These are phyloP conservation scores for Gallinago undulata DNA, from an alignment of 2,113 vertebrate species.

Conservation along the genomic window DNA sequence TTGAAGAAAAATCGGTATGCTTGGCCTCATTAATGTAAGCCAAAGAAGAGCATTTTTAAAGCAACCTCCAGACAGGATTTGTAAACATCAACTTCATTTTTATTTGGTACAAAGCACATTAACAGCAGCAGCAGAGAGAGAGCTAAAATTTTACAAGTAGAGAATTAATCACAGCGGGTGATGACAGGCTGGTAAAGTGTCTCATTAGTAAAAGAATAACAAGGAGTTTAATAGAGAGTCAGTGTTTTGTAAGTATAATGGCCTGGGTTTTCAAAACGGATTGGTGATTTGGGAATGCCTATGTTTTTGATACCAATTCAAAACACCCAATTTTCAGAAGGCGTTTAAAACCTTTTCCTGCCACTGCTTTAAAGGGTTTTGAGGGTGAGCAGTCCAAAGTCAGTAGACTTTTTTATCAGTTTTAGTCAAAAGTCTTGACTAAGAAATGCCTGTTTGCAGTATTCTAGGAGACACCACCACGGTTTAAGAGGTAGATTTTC, in stretches of 20 bases:
- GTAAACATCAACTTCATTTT: constrained; percentile 67
- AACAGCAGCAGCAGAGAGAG: constrained; percentile 52
- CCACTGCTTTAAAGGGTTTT: background rate
- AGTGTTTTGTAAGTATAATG: constrained; percentile 40
- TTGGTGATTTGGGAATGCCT: constrained; percentile 37
- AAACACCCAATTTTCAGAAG: background rate
- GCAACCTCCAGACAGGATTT: constrained; percentile 44
- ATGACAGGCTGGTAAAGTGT: constrained; percentile 67
- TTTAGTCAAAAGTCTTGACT: background rate
- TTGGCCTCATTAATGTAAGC: constrained; percentile 46
- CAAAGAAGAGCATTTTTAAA: constrained; percentile 45
- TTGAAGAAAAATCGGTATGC: constrained; percentile 18
- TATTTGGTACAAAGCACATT: constrained; percentile 63
- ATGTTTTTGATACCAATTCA: background rate
- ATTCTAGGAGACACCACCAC: background rate
- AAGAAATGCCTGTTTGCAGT: background rate
- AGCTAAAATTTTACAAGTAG: constrained; percentile 66
- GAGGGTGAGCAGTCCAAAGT: background rate
- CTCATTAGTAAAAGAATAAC: constrained; percentile 71
- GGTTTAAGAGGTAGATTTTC: background rate
- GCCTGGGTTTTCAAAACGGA: constrained; percentile 4
- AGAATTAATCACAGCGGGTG: constrained; percentile 71
- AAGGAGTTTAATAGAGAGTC: constrained; percentile 59
- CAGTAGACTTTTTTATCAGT: background rate
- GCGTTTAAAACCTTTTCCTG: background rate